A percentile compares a stretch with the other conserved stretches of the same genome.
phyloP scores from a whole-genome alignment of 2,888 invertebrate species.

The Amaurobius ferox region DNA sequence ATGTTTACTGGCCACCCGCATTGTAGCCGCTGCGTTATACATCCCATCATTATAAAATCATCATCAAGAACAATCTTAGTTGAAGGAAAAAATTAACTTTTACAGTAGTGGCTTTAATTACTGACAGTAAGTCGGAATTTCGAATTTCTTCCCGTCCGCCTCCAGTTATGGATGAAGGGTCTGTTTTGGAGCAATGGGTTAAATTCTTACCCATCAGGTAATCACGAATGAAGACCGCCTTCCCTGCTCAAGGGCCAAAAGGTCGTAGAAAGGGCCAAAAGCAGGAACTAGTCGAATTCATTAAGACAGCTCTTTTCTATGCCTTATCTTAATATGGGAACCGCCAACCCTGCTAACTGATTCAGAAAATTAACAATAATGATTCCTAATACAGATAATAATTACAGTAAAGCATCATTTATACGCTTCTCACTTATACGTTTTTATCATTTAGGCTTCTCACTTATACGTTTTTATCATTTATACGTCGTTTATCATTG shows the following conservation, averaged over 20 bases:
- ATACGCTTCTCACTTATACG: too few species aligned
- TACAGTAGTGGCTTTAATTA: conserved; percentile 9
- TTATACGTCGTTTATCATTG: too few species aligned
- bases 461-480: too few species aligned
- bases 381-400: too few species aligned
- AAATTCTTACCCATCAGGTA: conserved; percentile 58
- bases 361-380: too few species aligned
- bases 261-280: conserved; percentile 8
- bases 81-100: neutral
- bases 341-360: too few species aligned
- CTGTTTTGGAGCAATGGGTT: conserved; percentile 64
- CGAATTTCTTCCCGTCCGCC: conserved; percentile 33
- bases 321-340: too few species aligned
- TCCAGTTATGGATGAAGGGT: conserved; percentile 37
- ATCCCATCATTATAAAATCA: conserved; percentile 3
- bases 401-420: too few species aligned
- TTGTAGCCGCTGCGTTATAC: neutral
- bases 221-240: conserved; percentile 57
- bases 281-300: conserved; percentile 2
- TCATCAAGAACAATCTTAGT: neutral
- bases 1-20: neutral
- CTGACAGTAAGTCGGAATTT: conserved; percentile 32
- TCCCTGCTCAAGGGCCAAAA: conserved; percentile 35
- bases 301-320: neutral
- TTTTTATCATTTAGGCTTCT: too few species aligned